These are phyloP conservation scores for Cryptophagus acutangulus DNA, from an alignment of 2,888 invertebrate species.

Conservation along the genomic window DNA sequence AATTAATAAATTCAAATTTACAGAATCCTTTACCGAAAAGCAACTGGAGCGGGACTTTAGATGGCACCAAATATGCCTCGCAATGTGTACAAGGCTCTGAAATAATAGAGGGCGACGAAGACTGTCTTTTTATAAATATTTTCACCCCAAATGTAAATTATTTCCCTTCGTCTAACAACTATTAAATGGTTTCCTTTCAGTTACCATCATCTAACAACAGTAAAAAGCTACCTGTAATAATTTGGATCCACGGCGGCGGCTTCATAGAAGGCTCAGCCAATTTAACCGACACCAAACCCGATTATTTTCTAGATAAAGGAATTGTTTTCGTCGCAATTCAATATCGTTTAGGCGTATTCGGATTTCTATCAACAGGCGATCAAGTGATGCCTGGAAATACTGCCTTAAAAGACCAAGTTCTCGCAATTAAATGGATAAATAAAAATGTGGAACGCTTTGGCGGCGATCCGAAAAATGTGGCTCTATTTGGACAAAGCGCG, in stretches of 20 bases:
- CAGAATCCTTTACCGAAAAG: too few relatives aligned
- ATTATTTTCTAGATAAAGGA: conserved; percentile 17
- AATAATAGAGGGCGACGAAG: conserved; percentile 9
- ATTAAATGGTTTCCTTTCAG: conserved; percentile 3
- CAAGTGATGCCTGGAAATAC: conserved; percentile 18
- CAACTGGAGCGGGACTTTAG: conserved; percentile 7
- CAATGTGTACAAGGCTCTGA: conserved; percentile 8
- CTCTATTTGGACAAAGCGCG: conserved; percentile 25
- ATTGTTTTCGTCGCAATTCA: conserved; percentile 18
- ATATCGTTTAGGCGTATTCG: conserved; percentile 21
- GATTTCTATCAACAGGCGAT: conserved; percentile 25
- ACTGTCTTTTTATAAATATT: conserved; percentile 11
- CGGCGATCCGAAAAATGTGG: conserved; percentile 20
- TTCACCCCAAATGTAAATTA: conserved; percentile 7
- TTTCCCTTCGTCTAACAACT: neutral
- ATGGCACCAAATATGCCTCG: conserved; percentile 6
- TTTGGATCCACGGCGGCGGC: conserved; percentile 20
- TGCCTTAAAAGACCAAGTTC: conserved; percentile 24
- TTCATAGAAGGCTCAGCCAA: conserved; percentile 12
- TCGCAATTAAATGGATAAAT: conserved; percentile 23
- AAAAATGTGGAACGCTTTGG: conserved; percentile 22
- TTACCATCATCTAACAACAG: too few relatives aligned
- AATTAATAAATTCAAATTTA: too few relatives aligned
- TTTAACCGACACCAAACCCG: conserved; percentile 9
- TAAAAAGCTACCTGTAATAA: conserved; percentile 7